phyloP scores from a whole-genome alignment of 2,113 vertebrate species.

The Rhabdornis inornatus region DNA sequence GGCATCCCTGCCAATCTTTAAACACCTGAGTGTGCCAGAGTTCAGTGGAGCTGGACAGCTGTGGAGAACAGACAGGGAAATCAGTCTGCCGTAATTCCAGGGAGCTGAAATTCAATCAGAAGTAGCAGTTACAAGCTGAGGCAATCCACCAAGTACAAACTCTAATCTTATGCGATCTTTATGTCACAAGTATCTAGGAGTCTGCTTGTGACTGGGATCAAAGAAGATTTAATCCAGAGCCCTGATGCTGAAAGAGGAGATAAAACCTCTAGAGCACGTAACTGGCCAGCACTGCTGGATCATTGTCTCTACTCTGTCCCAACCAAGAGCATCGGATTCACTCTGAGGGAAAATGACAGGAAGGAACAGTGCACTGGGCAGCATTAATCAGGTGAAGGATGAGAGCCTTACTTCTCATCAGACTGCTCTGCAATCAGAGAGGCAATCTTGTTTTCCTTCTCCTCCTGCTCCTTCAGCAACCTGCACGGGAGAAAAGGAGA shows the following conservation, averaged over 20 bases:
- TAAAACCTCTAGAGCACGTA: fast-evolving
- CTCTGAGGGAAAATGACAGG: neutral
- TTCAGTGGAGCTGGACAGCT: neutral
- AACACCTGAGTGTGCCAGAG: fast-evolving
- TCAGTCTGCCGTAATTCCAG: neutral
- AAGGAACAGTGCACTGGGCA: neutral
- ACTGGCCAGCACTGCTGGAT: neutral
- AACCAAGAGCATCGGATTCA: fast-evolving
- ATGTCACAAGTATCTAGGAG: neutral
- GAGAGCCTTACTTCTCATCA: constrained; percentile 69
- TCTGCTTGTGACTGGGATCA: neutral
- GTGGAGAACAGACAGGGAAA: neutral
- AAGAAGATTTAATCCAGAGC: neutral
- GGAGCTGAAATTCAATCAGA: neutral
- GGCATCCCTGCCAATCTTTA: neutral
- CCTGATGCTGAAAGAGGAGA: neutral
- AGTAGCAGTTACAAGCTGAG: neutral
- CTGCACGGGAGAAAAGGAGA: neutral
- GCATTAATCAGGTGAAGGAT: fast-evolving
- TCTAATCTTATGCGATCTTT: neutral
- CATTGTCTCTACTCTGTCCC: neutral
- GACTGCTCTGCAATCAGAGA: constrained; percentile 73
- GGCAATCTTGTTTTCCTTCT: constrained; percentile 69
- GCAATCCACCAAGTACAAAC: neutral
- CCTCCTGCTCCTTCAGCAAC: constrained; percentile 72